Conservation (phyloP, 2,888 invertebrate species). For the Philereme transversata region DNA sequence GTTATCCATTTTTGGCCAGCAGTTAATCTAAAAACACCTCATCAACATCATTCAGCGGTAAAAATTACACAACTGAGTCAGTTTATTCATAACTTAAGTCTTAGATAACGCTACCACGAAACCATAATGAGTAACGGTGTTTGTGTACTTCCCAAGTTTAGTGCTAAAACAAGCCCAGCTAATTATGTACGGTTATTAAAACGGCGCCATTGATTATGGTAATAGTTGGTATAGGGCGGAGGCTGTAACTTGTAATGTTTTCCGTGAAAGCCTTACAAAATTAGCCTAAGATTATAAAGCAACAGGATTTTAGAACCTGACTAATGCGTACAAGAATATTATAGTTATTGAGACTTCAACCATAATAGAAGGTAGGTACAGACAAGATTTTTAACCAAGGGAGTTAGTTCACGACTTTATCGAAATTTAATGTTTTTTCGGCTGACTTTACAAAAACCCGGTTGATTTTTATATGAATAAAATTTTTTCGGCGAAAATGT, state of each 20-base stretch:
- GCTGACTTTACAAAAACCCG: too few relatives aligned
- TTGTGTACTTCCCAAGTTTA: slow-evolving; percentile 31
- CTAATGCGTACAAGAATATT: neutral
- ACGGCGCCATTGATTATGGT: neutral
- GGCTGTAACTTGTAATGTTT: neutral
- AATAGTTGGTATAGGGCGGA: neutral
- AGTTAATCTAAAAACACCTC: neutral
- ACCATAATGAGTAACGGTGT: slow-evolving; percentile 41
- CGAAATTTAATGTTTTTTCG: too few relatives aligned
- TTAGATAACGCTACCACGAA: slow-evolving; percentile 43
- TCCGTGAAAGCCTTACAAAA: slow-evolving; percentile 1
- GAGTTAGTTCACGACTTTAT: too few relatives aligned
- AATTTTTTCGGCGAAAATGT: too few relatives aligned
- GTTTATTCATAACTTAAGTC: slow-evolving; percentile 19
- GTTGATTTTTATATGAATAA: too few relatives aligned
- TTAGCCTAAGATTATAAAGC: neutral
- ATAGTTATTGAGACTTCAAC: neutral
- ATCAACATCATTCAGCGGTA: slow-evolving; percentile 14
- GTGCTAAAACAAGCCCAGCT: slow-evolving; percentile 29
- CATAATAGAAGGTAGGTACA: too few relatives aligned
- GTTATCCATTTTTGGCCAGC: too few relatives aligned
- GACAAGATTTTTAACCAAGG: too few relatives aligned
- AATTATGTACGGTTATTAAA: slow-evolving; percentile 45
- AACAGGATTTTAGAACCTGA: neutral
- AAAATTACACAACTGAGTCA: slow-evolving; percentile 16